Percentiles rank a stretch among this genome's conserved stretches.
phyloP scores from a whole-genome alignment of 2,797 vertebrate genomes.

The Xenentodon cancila region DNA sequence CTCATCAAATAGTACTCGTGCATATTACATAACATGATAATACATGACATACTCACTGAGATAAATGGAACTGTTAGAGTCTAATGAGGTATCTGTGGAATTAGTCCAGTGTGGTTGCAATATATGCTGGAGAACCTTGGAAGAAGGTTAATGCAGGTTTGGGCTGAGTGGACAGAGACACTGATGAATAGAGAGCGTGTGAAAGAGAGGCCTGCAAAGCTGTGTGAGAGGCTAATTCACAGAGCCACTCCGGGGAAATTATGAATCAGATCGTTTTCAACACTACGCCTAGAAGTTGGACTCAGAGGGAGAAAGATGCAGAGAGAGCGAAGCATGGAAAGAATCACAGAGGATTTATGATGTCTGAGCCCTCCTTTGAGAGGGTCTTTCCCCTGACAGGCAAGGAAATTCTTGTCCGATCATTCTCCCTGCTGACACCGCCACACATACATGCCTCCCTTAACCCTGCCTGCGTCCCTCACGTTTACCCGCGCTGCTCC shows the following conservation, averaged over 20 bases:
- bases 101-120: conserved; percentile 34
- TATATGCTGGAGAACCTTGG: conserved; percentile 25
- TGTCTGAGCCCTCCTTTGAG: conserved; percentile 76
- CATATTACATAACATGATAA: conserved; percentile 31
- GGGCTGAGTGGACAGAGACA: conserved; percentile 41
- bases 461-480: conserved; percentile 32
- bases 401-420: conserved; percentile 73
- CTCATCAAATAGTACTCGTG: conserved; percentile 38
- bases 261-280: conserved; percentile 70
- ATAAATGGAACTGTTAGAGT: conserved; percentile 32
- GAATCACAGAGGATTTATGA: conserved; percentile 75
- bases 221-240: conserved; percentile 55
- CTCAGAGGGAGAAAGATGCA: conserved; percentile 33
- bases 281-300: conserved; percentile 35
- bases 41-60: conserved; percentile 35
- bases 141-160: conserved; percentile 35
- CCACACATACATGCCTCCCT: conserved; percentile 52
- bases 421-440: conserved; percentile 70
- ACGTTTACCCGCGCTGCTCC: conserved; percentile 40
- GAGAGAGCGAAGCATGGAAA: conserved; percentile 59
- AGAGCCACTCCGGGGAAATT: conserved; percentile 60
- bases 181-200: conserved; percentile 56
- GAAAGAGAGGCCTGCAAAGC: conserved; percentile 59
- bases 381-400: conserved; percentile 68
- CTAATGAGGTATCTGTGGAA: conserved; percentile 50